phyloP scores from a whole-genome alignment of 1,140 invertebrate genomes.

The Lepidurus packardi region DNA sequence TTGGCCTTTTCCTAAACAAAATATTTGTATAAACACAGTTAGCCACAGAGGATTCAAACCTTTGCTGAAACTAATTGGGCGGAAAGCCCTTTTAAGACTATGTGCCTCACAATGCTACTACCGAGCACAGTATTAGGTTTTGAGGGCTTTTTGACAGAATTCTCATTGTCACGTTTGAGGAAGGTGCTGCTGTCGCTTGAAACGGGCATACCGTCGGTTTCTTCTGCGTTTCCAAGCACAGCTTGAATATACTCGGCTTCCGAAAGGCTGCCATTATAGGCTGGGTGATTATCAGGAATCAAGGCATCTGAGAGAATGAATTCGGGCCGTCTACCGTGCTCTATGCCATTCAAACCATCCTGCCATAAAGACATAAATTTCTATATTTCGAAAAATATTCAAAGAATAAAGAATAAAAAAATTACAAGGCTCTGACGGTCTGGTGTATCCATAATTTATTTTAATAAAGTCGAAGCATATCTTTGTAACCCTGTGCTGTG shows the following conservation, averaged over 20 bases:
- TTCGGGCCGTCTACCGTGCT: not conserved
- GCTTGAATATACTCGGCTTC: not conserved
- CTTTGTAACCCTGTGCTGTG: too few species aligned
- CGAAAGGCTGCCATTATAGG: not conserved
- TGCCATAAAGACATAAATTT: not conserved
- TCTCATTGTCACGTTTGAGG: not conserved
- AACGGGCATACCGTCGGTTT: not conserved
- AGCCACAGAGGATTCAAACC: slow-evolving; percentile 49
- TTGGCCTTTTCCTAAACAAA: slow-evolving; percentile 69
- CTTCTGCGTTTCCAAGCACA: not conserved
- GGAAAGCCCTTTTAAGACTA: slow-evolving; percentile 76
- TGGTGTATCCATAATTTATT: not conserved
- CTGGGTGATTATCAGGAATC: not conserved
- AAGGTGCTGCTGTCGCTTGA: not conserved
- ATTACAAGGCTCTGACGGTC: slow-evolving; percentile 10
- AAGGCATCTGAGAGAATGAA: not conserved
- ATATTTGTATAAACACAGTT: slow-evolving; percentile 16
- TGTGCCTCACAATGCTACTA: slow-evolving; percentile 63
- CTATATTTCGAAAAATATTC: not conserved
- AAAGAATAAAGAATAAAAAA: not conserved
- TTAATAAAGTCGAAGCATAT: not conserved
- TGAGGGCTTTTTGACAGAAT: not conserved
- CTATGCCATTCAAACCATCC: not conserved
- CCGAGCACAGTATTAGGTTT: not conserved
- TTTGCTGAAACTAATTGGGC: slow-evolving; percentile 72